phyloP scores from a whole-genome alignment of 1,140 invertebrate genomes.

The silkworm (Bombyx mori) region ASM3026992v2 NC_085107.1:9968501-9969000 shows the following conservation, averaged over 20 bases:
- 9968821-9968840: conserved; percentile 48
- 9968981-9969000: conserved; percentile 38
- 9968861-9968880: conserved; percentile 59
- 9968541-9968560: conserved; percentile 25
- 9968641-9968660: conserved; percentile 28
- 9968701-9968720: conserved; percentile 28
- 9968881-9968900: conserved; percentile 52
- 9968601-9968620: conserved; percentile 40
- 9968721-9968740: conserved; percentile 36
- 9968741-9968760: conserved; percentile 35
- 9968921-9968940: conserved; percentile 35
- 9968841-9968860: conserved; percentile 28
- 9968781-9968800: conserved; percentile 42
- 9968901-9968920: conserved; percentile 42
- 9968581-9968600: conserved; percentile 53
- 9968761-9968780: conserved; percentile 51
- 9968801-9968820: conserved; percentile 56
- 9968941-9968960: conserved; percentile 48
- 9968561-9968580: conserved; percentile 41
- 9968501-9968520: conserved; percentile 40
- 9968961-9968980: conserved; percentile 38
- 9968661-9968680: conserved; percentile 47
- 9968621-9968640: conserved; percentile 41
- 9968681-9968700: conserved; percentile 53
- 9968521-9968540: conserved; percentile 25